phyloP scores from a whole-genome alignment of 1,140 invertebrate species.

The Maconellicoccus hirsutus region DNA sequence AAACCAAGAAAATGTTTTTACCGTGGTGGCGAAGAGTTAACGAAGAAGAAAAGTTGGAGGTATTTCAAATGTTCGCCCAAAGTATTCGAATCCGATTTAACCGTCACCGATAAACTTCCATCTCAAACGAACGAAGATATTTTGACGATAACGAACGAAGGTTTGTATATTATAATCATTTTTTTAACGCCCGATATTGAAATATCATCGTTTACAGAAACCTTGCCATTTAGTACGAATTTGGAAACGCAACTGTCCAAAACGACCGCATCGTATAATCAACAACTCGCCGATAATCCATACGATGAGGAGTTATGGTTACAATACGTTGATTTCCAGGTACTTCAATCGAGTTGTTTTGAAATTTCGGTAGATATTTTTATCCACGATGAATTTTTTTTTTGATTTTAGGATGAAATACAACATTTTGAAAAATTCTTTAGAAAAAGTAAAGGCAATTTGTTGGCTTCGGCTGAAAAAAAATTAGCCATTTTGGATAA shows the following conservation, averaged over 20 bases:
- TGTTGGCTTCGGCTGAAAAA: conserved; percentile 37
- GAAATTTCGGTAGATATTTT: conserved; percentile 11
- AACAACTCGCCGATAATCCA: conserved; percentile 38
- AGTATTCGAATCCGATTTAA: conserved; percentile 11
- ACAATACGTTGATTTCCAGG: conserved; percentile 45
- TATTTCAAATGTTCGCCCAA: neutral
- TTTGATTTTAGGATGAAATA: conserved; percentile 29
- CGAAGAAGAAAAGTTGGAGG: neutral
- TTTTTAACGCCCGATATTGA: too few relatives aligned
- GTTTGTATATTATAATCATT: too few relatives aligned
- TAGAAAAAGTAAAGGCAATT: conserved; percentile 36
- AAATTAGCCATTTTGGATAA: conserved; percentile 45
- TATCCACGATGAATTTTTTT: neutral
- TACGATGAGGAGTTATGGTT: conserved; percentile 42
- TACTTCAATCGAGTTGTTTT: conserved; percentile 30
- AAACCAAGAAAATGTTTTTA: neutral
- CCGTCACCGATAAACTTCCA: neutral
- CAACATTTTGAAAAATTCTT: conserved; percentile 36
- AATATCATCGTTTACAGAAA: too few relatives aligned
- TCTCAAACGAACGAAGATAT: conserved; percentile 6
- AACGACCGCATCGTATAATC: conserved; percentile 41
- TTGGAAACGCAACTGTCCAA: conserved; percentile 29
- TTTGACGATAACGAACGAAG: neutral
- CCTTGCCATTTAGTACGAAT: neutral
- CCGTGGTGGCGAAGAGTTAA: neutral